Evolutionary conservation across 2,888 invertebrate genomes (phyloP), one percentile per base, ranked within the genome.

Genomic region (Marronus borbonicus): DNA sequence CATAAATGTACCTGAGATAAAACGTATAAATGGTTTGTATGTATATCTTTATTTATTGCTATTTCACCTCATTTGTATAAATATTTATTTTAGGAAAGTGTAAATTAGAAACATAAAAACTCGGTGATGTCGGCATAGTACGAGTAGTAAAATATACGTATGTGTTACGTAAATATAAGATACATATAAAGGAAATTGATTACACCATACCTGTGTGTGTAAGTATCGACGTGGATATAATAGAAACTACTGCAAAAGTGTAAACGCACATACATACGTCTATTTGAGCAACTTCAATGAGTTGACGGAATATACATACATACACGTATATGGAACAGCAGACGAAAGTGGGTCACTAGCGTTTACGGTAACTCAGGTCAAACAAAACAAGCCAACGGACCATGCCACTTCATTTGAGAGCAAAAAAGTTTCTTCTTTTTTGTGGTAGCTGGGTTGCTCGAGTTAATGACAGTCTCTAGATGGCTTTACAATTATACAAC

Each of bases 301-400:
- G 39, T 66, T 49, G 24, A 66, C 66, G n/a, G 49, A 68, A 68
- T 68, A 44, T 49, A 44, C 44, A 72, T 72, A 8, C 44, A 39
- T 72, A 17, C 58, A 36, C 49, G 49, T 60, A 60, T 60, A 60
- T 72, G 39, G 58, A 60, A 72, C 20, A 20, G 60, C 20, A 72
- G 58, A 60, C 39, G 72, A 72, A 72, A 72, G 72, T 72, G 72
- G 72, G 72, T 72, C 72, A 72, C 58, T 28, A 39, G 72, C 60
- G 58, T 72, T 72, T 58, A 72, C 60, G 72, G 72, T 72, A 72
- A 72, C 72, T 72, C 72, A 39, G 72, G 72, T 72, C 72, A 72
- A 72, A 72, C 60, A 72, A 72, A 72, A 60, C 72, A 39, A 72
- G 39, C 58, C 72, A 44, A 39, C 72, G 72, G 36, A 72, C 72